Evolutionary conservation across 2,888 invertebrate species (phyloP).

Genomic region (Xanthorhoe designata): DNA sequence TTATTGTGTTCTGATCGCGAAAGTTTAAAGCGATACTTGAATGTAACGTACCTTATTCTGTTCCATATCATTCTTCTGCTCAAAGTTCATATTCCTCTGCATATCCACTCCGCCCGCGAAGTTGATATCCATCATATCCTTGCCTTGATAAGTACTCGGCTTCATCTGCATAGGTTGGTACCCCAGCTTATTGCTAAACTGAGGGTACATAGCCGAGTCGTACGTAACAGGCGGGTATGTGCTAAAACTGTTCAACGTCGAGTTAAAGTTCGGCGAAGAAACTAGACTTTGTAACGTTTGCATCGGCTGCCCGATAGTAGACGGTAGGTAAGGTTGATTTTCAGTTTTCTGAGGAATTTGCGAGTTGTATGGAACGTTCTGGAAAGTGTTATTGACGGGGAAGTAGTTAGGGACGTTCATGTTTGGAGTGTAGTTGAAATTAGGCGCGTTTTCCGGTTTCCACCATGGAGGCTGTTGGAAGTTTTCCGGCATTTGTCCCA

Average conservation of each 20-base stretch:
- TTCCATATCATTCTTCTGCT: slow-evolving; percentile 59
- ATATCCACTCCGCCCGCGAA: slow-evolving; percentile 59
- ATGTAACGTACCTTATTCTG: slow-evolving; percentile 57
- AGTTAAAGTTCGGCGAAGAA: slow-evolving; percentile 69
- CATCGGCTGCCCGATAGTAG: slow-evolving; percentile 67
- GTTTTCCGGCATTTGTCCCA: slow-evolving; percentile 49
- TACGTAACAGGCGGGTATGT: slow-evolving; percentile 65
- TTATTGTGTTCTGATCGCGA: too few species aligned
- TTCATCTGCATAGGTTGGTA: slow-evolving; percentile 68
- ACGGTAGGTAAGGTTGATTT: slow-evolving; percentile 57
- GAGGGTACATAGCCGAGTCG: slow-evolving; percentile 77
- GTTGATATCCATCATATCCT: slow-evolving; percentile 60
- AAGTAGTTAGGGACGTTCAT: slow-evolving; percentile 64
- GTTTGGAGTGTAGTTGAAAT: slow-evolving; percentile 57
- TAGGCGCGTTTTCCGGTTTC: slow-evolving; percentile 66
- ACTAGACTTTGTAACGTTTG: slow-evolving; percentile 67
- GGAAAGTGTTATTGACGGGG: slow-evolving; percentile 61
- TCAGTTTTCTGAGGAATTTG: slow-evolving; percentile 59
- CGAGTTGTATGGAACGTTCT: slow-evolving; percentile 52
- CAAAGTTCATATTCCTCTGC: slow-evolving; percentile 64
- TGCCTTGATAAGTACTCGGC: slow-evolving; percentile 52
- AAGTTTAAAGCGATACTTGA: too few species aligned
- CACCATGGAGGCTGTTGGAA: slow-evolving; percentile 69
- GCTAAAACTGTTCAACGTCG: slow-evolving; percentile 66
- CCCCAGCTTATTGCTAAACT: slow-evolving; percentile 64